A percentile compares a stretch with the other conserved stretches of the same genome.
These are phyloP conservation scores for Aspidoscelis tigris DNA, from an alignment of 2,113 vertebrate species.

Conservation along the genomic window DNA sequence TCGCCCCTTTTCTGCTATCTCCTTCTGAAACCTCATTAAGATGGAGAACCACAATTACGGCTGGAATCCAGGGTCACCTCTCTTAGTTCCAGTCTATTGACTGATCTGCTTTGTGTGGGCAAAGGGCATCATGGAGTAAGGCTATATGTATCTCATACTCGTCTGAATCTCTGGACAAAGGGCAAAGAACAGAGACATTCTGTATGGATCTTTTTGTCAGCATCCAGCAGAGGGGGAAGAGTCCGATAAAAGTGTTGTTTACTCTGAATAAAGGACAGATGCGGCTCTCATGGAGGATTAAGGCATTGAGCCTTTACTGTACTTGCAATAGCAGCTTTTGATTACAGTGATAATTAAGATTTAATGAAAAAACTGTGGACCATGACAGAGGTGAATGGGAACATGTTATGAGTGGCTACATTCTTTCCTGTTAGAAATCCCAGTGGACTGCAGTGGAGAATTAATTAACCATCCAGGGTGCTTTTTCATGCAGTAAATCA, in stretches of 20 bases:
- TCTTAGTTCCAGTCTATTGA: conserved; percentile 45
- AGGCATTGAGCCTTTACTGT: background rate
- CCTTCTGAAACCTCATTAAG: conserved; percentile 75
- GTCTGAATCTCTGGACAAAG: background rate
- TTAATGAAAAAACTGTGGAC: conserved; percentile 26
- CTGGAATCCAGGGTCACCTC: conserved; percentile 64
- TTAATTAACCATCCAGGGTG: conserved; percentile 2
- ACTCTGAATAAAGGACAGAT: background rate
- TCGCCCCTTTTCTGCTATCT: conserved; percentile 51
- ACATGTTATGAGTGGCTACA: conserved; percentile 7
- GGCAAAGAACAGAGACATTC: conserved; percentile 38
- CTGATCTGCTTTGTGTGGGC: conserved; percentile 35
- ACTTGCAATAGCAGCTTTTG: conserved; percentile 13
- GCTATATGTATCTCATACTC: conserved; percentile 6
- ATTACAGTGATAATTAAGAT: conserved; percentile 1
- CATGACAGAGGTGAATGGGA: conserved; percentile 1
- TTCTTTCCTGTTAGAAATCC: conserved; percentile 5
- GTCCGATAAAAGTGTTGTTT: background rate
- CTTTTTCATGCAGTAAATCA: background rate
- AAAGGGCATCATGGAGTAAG: conserved; percentile 41
- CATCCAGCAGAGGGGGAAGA: conserved; percentile 28
- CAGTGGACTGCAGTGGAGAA: conserved; percentile 1
- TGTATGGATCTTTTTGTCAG: conserved; percentile 29
- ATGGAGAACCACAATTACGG: conserved; percentile 73
- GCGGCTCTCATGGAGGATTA: conserved; percentile 9